Percentiles rank a stretch among this genome's conserved stretches.
Conservation (phyloP, 2,888 invertebrate genomes). For the Drosophila sordidapex region DNA sequence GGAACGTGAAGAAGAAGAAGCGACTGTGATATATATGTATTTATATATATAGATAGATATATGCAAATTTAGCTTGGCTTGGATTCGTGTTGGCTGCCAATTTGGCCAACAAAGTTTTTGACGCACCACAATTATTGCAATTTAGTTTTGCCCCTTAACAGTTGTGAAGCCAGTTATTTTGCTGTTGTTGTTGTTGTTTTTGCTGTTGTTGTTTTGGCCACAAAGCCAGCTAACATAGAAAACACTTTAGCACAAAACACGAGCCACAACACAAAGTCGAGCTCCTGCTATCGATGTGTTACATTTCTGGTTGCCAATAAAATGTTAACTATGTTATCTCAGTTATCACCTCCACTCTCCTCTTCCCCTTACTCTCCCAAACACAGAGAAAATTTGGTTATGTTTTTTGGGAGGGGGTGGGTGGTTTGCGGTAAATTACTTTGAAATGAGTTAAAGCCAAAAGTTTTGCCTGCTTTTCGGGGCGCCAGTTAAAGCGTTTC, state of each 20-base stretch:
- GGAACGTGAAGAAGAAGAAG: constrained; percentile 12
- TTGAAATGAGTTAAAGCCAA: constrained; percentile 68
- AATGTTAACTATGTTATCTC: constrained; percentile 63
- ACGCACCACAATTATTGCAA: constrained; percentile 64
- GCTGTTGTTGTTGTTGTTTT: constrained; percentile 14
- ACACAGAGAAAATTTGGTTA: constrained; percentile 14
- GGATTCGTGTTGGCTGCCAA: constrained; percentile 51
- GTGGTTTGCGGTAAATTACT: constrained; percentile 71
- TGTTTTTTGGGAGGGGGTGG: constrained; percentile 28
- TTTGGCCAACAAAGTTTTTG: constrained; percentile 51
- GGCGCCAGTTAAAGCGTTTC: constrained; percentile 64
- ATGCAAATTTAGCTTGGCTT: not conserved
- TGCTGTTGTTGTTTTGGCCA: constrained; percentile 15
- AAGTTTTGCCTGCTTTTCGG: constrained; percentile 46
- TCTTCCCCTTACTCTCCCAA: not conserved
- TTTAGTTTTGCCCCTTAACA: constrained; percentile 36
- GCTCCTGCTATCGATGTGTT: constrained; percentile 63
- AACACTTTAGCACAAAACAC: constrained; percentile 61
- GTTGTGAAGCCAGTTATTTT: constrained; percentile 31
- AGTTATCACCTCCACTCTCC: constrained; percentile 6
- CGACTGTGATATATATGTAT: constrained; percentile 1
- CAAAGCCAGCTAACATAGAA: constrained; percentile 69
- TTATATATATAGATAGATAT: not conserved
- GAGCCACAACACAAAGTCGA: constrained; percentile 21
- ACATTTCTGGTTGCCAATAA: constrained; percentile 79